Percentiles rank a stretch among this genome's conserved stretches.
phyloP scores from a whole-genome alignment of 2,113 vertebrate genomes.

The Rhagologus leucostigma region DNA sequence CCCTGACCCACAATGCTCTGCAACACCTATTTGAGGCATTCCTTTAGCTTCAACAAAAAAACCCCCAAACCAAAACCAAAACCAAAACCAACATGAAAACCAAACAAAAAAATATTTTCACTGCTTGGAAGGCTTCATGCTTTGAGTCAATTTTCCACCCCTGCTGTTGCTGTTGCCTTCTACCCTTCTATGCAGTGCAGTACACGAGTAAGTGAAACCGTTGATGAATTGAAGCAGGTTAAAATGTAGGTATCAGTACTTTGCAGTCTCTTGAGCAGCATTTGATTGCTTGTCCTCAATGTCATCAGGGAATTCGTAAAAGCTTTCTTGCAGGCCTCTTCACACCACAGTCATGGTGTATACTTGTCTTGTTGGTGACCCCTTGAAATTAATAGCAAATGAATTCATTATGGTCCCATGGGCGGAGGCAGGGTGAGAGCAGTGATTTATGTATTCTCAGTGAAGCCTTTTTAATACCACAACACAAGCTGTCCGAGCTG shows the following conservation, averaged over 20 bases:
- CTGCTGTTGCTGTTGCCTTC: neutral
- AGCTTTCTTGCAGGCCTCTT: neutral
- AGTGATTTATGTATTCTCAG: neutral
- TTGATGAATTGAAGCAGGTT: neutral
- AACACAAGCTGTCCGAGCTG: neutral
- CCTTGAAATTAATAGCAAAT: neutral
- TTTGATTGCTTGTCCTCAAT: neutral
- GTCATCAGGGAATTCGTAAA: neutral
- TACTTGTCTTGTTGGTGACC: neutral
- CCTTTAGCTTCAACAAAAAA: neutral
- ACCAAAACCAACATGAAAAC: neutral
- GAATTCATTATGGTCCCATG: neutral
- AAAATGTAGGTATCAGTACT: neutral
- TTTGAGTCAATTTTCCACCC: neutral
- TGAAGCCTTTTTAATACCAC: neutral
- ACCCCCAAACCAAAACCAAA: too few species aligned
- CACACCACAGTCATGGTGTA: neutral
- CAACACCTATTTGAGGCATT: neutral
- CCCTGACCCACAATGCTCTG: neutral
- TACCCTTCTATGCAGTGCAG: neutral
- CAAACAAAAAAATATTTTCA: neutral
- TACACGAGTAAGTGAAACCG: neutral
- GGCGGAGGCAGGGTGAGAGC: accelerated
- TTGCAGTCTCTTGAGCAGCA: neutral
- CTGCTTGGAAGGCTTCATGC: neutral